These are phyloP conservation scores for Gavialis gangeticus DNA, from an alignment of 2,113 vertebrate genomes.

Conservation along the genomic window DNA sequence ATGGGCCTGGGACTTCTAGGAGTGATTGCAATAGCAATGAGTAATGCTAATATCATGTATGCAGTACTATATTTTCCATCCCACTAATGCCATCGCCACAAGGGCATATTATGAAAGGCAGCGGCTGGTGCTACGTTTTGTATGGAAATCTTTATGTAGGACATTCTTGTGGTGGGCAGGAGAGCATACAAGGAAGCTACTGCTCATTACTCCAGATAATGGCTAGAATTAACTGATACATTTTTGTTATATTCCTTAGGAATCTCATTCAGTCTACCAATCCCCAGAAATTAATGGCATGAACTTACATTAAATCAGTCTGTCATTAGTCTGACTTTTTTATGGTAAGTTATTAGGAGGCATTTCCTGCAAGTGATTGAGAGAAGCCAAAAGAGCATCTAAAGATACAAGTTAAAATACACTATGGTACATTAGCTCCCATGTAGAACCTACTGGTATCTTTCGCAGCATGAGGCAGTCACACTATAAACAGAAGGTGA, in stretches of 20 bases:
- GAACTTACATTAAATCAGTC: slow-evolving; percentile 63
- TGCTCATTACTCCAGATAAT: slow-evolving; percentile 57
- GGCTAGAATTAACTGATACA: slow-evolving; percentile 35
- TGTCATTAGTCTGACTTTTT: slow-evolving; percentile 40
- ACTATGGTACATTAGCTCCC: not conserved
- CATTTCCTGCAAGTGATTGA: slow-evolving; percentile 40
- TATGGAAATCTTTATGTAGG: not conserved
- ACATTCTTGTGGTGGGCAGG: not conserved
- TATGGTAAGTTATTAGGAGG: slow-evolving; percentile 53
- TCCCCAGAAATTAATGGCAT: slow-evolving; percentile 60
- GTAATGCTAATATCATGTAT: not conserved
- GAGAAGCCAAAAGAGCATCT: slow-evolving; percentile 7
- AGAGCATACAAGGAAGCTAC: slow-evolving; percentile 13
- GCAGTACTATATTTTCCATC: not conserved
- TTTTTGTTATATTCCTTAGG: slow-evolving; percentile 53
- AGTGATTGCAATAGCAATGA: not conserved
- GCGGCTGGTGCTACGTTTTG: not conserved
- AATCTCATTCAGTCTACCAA: slow-evolving; percentile 57
- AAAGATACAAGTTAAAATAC: slow-evolving; percentile 7
- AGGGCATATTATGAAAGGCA: not conserved
- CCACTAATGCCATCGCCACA: not conserved
- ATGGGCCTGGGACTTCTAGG: not conserved
- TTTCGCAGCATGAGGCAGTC: not conserved
- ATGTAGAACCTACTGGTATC: not conserved
- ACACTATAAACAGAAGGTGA: not conserved